Evolutionary conservation across 2,113 vertebrate genomes (phyloP).

Genomic region (Etia nguti): DNA sequence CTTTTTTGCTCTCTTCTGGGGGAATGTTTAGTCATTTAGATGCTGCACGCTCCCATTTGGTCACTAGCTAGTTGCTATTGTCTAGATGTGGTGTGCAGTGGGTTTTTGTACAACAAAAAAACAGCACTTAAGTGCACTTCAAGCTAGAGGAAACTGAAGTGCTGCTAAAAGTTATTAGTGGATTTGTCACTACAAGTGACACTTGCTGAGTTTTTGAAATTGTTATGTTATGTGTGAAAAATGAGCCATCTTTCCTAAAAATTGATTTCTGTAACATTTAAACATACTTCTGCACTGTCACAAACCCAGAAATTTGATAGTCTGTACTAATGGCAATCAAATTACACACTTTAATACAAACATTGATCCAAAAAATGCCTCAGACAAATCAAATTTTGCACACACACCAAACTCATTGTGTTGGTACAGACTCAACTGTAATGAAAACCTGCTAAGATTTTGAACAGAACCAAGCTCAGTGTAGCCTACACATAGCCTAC

Average conservation of each 20-base stretch:
- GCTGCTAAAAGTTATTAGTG: not conserved
- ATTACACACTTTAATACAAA: not conserved
- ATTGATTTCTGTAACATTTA: not conserved
- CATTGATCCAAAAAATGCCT: not conserved
- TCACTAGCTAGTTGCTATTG: not conserved
- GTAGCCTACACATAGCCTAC: not conserved
- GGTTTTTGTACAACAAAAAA: not conserved
- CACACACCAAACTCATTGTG: not conserved
- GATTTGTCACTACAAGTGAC: not conserved
- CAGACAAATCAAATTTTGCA: not conserved
- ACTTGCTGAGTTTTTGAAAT: not conserved
- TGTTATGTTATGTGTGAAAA: not conserved
- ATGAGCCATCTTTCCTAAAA: not conserved
- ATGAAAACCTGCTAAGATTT: not conserved
- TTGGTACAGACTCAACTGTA: not conserved
- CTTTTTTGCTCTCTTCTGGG: not conserved
- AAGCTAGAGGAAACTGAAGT: not conserved
- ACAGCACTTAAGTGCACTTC: not conserved
- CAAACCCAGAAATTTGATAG: not conserved
- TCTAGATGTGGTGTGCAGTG: not conserved
- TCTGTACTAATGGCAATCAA: not conserved
- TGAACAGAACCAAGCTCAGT: not conserved
- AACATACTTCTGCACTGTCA: not conserved
- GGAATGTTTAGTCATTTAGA: not conserved
- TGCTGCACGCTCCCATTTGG: not conserved